Base-by-base conservation (phyloP, 2,888 invertebrate genomes). In the Meiosimyza decipiens region DNA sequence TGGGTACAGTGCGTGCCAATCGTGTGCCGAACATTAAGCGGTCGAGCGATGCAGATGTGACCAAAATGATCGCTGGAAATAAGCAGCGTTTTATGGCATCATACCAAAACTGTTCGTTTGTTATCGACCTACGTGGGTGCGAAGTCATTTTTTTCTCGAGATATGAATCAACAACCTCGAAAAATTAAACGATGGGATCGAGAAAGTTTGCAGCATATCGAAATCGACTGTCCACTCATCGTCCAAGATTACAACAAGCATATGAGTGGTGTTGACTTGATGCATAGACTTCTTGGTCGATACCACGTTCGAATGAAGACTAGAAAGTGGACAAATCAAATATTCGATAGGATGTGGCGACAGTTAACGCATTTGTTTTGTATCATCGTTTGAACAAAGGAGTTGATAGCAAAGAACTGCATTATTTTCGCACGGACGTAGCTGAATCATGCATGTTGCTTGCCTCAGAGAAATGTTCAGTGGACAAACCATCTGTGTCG, bases 61-160 rank as follows among this genome's bases (percentile, higher is more conserved):
- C 59, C 18, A 28, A 50, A 11, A 54, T 33, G 55, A 28, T 15
- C 2, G 65, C 55, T 67, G 16, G 72, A 72, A 4, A 63, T 68
- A 40, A 16, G 18, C 18, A 72, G 28, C 15, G 67, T 72, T 62
- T 72, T 72, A 47, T 72, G 71, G 72, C 16, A 40, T 15, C 67
- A 72, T 16, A 68, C 33, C n/a, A 72, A 67, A 67, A 52, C 50
- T 54, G 55, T 72, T 55, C 68, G 64, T 33, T 47, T 96, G 88
- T 94, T 93, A 2, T 88, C 98, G 73, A 95, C 95, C 0, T 91
- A 90, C 54, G 96, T 96, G 77, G 88, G 87, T 2, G 63, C 91
- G 94, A 94, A 79, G 98, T 98, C 28, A 4, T 28, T 28, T 28
- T 28, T 28, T 28, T 28, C 28, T 85, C 98, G 96, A 1, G 93